These are phyloP conservation scores for Alviniconcha marisindica DNA, from an alignment of 1,140 invertebrate genomes.

Conservation along the genomic window DNA sequence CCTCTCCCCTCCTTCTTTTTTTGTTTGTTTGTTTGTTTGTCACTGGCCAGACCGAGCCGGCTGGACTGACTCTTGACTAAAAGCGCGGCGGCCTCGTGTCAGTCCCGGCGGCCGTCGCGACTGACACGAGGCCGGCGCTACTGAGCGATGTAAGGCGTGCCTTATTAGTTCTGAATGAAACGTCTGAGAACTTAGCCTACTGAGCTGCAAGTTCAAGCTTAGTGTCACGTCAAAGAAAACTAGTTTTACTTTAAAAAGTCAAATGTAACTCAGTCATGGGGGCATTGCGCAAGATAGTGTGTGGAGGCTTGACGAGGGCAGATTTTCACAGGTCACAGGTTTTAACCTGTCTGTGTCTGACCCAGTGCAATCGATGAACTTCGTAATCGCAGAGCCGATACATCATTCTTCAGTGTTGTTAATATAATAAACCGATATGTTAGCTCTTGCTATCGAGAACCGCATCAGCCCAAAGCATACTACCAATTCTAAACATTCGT, in stretches of 20 bases:
- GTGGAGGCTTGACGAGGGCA: neutral
- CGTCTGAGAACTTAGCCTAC: neutral
- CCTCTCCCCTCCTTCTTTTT: no score
- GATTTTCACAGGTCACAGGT: neutral
- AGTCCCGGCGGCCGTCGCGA: neutral
- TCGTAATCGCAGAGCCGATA: neutral
- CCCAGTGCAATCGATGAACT: constrained; percentile 14
- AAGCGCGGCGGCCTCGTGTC: neutral
- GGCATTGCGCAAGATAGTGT: neutral
- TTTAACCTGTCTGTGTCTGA: neutral
- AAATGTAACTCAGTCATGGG: no score
- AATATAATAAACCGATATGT: no score
- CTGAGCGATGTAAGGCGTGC: no score
- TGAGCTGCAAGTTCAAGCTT: neutral
- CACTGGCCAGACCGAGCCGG: no score
- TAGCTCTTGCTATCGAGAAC: no score
- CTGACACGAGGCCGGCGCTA: neutral
- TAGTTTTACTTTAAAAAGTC: no score
- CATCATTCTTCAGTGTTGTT: neutral
- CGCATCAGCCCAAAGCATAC: neutral
- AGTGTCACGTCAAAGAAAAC: no score
- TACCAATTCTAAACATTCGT: neutral
- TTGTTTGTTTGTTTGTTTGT: no score
- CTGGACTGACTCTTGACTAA: no score
- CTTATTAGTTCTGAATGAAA: neutral